A percentile compares a stretch with the other conserved stretches of the same genome.
phyloP scores from a whole-genome alignment of 2,797 vertebrate genomes.

The Phoeniculus purpureus region DNA sequence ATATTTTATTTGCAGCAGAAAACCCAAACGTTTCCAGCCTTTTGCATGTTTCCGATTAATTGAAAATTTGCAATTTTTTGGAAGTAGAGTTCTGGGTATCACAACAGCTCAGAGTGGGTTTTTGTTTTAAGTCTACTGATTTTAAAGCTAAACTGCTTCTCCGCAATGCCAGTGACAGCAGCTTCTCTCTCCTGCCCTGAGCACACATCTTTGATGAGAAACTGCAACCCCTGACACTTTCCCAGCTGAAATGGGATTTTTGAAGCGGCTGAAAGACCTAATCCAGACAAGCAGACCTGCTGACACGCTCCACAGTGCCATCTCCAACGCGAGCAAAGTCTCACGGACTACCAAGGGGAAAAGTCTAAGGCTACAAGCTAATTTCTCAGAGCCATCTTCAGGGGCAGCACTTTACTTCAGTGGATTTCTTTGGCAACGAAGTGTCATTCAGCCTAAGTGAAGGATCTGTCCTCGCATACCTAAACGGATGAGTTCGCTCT shows the following conservation, averaged over 20 bases:
- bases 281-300: neutral
- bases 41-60: fast-evolving
- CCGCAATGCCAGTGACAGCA: neutral
- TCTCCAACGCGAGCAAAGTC: fast-evolving
- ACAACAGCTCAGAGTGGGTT: fast-evolving
- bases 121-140: neutral
- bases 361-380: neutral
- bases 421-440: neutral
- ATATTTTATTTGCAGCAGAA: too few species aligned
- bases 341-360: neutral
- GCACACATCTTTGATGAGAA: fast-evolving
- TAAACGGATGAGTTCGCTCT: fast-evolving
- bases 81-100: neutral
- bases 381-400: neutral
- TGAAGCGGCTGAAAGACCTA: neutral
- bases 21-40: neutral
- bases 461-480: neutral
- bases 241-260: neutral
- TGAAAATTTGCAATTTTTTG: neutral
- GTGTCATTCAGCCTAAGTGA: fast-evolving
- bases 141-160: neutral
- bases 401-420: neutral
- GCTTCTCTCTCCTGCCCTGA: neutral
- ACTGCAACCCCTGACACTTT: fast-evolving
- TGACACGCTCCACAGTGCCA: neutral